Base-by-base conservation (phyloP, 1,140 invertebrate genomes). In the Ridgeia piscesae region DNA sequence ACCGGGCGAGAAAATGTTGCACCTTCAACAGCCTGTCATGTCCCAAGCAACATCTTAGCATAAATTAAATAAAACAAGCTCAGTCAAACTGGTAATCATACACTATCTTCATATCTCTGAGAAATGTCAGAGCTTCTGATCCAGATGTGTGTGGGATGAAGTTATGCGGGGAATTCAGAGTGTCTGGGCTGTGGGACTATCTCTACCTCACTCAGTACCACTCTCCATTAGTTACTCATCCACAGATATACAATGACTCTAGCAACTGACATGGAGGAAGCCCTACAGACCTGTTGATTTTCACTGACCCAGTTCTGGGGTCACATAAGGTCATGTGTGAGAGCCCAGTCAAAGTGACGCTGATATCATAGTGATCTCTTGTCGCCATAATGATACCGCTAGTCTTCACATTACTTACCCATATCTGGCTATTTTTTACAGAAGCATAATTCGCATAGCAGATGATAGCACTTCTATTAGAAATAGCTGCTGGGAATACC, bases 371-470 rank as follows among this genome's bases (percentile, higher is more conserved):
- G 42, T 11, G 11, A 42, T 42, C 42, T 42, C 42, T 42, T 4
- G 42, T 11, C 42, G 4, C 42, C 42, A 42, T 42, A n/a, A n/a
- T n/a, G n/a, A n/a, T n/a, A n/a, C n/a, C n/a, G n/a, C n/a, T n/a
- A n/a, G n/a, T 42, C 42, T 42, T 42, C 42, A 42, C 42, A 42
- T 42, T 42, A 42, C n/a, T n/a, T n/a, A 42, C 42, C 42, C 42
- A 92, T 92, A 92, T 33, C 33, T 48, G 34, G 21, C 34, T 31
- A 58, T 21, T 34, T 48, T 17, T 92, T 34, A 92, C 48, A 42
- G 33, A 6, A 92, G 31, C 77, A 48, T 34, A 92, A 92, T 34
- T 88, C 33, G 42, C 50, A 33, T 92, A 92, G 58, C 35, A 14
- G 33, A 91, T 89, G 0, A 35, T n/a, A n/a, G 42, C 42, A 42